Evolutionary conservation across 1,140 invertebrate species (phyloP).

Genomic region (Drosophila simulans): DNA sequence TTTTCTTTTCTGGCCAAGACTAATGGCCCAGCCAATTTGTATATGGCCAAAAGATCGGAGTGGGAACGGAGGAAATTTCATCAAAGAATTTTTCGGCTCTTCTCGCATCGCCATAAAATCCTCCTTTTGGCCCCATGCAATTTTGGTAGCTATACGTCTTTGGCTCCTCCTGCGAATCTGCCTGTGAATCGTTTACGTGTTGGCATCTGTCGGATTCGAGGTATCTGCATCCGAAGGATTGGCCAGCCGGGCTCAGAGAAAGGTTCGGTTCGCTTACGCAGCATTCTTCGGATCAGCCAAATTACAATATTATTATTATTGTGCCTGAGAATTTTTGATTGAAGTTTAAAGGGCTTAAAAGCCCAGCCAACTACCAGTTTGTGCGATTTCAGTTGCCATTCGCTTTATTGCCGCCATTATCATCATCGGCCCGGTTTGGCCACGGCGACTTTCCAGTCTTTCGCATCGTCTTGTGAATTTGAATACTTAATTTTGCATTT

Average conservation of each 20-base stretch:
- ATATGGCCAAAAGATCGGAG: conserved; percentile 50
- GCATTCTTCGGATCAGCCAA: conserved; percentile 61
- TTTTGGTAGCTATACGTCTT: conserved; percentile 55
- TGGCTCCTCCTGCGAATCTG: conserved; percentile 17
- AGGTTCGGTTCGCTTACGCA: conserved; percentile 44
- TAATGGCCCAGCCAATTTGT: conserved; percentile 78
- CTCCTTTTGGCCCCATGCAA: conserved; percentile 31
- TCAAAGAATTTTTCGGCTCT: conserved; percentile 68
- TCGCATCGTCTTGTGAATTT: conserved; percentile 69
- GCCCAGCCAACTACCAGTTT: conserved; percentile 74
- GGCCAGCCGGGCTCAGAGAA: conserved; percentile 35
- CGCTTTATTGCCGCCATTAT: conserved; percentile 80
- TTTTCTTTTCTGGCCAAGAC: conserved; percentile 63
- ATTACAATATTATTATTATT: conserved; percentile 80
- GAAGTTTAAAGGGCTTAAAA: conserved; percentile 75
- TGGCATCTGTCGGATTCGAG: conserved; percentile 55
- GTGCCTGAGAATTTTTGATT: conserved; percentile 79
- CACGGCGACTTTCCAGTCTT: conserved; percentile 20
- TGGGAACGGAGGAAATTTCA: conserved; percentile 51
- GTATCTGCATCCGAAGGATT: conserved; percentile 15
- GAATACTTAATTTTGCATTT: conserved; percentile 71
- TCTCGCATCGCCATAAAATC: conserved; percentile 74
- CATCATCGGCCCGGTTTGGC: conserved; percentile 31
- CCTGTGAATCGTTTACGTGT: conserved; percentile 76
- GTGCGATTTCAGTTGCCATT: conserved; percentile 75